A percentile compares a stretch with the other conserved stretches of the same genome.
phyloP scores from a whole-genome alignment of 2,797 vertebrate species.

The Melanotaenia parkinsoni region DNA sequence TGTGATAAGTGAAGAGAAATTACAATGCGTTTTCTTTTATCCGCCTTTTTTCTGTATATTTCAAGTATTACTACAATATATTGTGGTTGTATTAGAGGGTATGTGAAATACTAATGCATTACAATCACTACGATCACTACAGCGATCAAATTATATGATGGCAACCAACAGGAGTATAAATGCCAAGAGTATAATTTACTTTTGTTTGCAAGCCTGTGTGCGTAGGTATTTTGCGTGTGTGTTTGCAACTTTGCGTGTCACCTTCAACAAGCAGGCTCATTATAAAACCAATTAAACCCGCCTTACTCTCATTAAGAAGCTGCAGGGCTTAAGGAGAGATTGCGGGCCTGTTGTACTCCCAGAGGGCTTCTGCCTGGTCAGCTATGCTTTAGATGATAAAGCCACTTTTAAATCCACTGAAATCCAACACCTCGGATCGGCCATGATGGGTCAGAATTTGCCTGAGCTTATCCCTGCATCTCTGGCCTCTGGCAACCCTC shows the following conservation, averaged over 20 bases:
- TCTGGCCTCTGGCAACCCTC: conserved; percentile 25
- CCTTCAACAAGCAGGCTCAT: conserved; percentile 69
- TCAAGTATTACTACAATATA: not conserved
- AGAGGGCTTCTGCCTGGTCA: conserved; percentile 57
- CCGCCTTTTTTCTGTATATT: not conserved
- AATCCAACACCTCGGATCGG: conserved; percentile 55
- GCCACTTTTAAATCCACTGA: conserved; percentile 50
- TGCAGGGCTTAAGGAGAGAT: conserved; percentile 67
- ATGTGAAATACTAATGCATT: conserved; percentile 15
- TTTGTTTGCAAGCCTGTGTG: conserved; percentile 26
- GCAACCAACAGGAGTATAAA: conserved; percentile 5
- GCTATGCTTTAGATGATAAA: conserved; percentile 66
- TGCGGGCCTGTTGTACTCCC: conserved; percentile 72
- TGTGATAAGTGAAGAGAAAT: not conserved
- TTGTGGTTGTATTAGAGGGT: not conserved
- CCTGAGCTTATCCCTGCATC: conserved; percentile 43
- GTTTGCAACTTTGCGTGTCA: conserved; percentile 55
- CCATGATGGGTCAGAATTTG: conserved; percentile 47
- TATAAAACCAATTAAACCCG: conserved; percentile 80
- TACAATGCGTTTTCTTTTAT: not conserved
- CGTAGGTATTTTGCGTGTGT: conserved; percentile 1
- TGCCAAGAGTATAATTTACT: conserved; percentile 11
- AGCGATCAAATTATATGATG: conserved; percentile 33
- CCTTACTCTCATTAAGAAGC: conserved; percentile 72
- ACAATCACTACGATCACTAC: conserved; percentile 13